Conservation (phyloP, 2,888 invertebrate species). For the Stenotaenia linearis region DNA sequence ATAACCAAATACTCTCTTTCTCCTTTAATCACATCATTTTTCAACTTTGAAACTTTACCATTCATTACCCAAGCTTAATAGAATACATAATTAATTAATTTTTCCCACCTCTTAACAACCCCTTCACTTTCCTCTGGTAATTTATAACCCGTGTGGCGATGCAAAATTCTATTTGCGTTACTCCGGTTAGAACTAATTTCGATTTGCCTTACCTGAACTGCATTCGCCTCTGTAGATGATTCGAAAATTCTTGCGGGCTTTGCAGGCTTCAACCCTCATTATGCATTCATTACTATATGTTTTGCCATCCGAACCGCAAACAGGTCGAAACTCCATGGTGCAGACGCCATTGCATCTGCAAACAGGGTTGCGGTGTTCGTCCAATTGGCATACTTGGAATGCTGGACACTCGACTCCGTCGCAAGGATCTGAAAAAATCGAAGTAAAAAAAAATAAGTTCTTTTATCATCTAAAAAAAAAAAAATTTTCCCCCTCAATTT, state of each 20-base stretch:
- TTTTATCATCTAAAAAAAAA: too few relatives aligned
- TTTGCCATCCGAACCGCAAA: slow-evolving; percentile 53
- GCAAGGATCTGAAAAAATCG: slow-evolving; percentile 69
- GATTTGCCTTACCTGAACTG: slow-evolving; percentile 59
- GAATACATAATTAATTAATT: neutral
- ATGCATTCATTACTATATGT: slow-evolving; percentile 68
- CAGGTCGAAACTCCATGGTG: slow-evolving; percentile 55
- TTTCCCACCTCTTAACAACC: neutral
- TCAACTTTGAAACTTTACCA: neutral
- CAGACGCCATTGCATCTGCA: slow-evolving; percentile 71
- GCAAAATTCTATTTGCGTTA: neutral
- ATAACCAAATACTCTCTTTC: too few relatives aligned
- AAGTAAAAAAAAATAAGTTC: neutral
- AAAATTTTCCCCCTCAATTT: neutral
- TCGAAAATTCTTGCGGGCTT: slow-evolving; percentile 63
- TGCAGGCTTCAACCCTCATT: slow-evolving; percentile 70
- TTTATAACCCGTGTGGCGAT: neutral
- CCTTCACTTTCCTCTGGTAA: neutral
- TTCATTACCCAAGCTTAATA: too few relatives aligned
- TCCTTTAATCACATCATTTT: too few relatives aligned
- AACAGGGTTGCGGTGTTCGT: slow-evolving; percentile 66
- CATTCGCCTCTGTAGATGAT: slow-evolving; percentile 78
- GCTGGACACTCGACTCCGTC: slow-evolving; percentile 67
- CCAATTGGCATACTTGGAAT: slow-evolving; percentile 76
- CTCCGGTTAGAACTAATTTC: slow-evolving; percentile 31